Conservation (phyloP, 2,888 invertebrate species). For the Sinotaia quadrata region DNA sequence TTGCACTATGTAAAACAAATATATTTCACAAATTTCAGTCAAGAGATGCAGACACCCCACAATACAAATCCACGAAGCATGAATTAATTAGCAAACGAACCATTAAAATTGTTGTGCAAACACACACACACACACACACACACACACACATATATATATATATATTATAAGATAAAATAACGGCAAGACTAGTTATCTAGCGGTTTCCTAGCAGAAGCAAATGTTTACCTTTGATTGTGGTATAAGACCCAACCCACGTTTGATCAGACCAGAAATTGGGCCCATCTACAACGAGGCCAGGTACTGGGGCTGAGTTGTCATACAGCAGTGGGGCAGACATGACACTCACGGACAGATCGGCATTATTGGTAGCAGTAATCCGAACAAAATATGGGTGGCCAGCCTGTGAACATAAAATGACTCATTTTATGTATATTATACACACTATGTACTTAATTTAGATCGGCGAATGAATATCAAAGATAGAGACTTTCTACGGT, state of each 20-base stretch:
- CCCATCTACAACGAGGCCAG: conserved; percentile 23
- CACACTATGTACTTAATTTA: too few relatives aligned
- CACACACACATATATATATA: background rate
- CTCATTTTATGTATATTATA: too few relatives aligned
- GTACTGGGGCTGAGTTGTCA: conserved; percentile 13
- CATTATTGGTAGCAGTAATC: conserved; percentile 21
- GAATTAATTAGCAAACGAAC: background rate
- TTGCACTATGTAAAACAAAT: too few relatives aligned
- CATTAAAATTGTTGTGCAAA: background rate
- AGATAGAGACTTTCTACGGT: too few relatives aligned
- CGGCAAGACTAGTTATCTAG: too few relatives aligned
- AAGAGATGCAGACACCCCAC: too few relatives aligned
- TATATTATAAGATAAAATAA: background rate
- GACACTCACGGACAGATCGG: conserved; percentile 5
- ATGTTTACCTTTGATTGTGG: conserved; percentile 44
- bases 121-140: background rate
- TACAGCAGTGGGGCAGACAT: conserved; percentile 8
- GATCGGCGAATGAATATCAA: too few relatives aligned
- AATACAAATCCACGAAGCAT: too few relatives aligned
- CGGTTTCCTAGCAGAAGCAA: too few relatives aligned
- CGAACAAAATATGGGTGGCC: conserved; percentile 23
- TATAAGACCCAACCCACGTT: conserved; percentile 49
- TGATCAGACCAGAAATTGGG: conserved; percentile 51
- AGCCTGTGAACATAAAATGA: too few relatives aligned
- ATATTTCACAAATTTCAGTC: too few relatives aligned